Evolutionary conservation across 2,113 vertebrate genomes (phyloP), one percentile per base, ranked within the genome.

Genomic region (Psettodes erumei): DNA sequence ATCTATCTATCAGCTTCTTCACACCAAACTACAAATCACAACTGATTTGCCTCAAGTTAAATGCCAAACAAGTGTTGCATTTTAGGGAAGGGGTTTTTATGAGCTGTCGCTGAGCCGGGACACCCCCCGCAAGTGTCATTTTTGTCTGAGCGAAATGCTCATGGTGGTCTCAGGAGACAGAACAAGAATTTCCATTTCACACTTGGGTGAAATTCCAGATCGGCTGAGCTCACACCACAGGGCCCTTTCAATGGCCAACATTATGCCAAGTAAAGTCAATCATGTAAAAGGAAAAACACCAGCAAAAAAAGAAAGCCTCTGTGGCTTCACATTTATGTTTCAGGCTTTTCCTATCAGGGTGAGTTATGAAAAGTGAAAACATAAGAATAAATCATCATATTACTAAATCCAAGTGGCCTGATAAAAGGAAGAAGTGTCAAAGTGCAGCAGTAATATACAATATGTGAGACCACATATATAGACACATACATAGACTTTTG

Each of bases 171-270:
- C 75, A 7, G 48, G 79, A 79, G 79, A 67, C 58, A 55, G 54
- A 42, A 62, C 53, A 69, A 75, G 83, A 86, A 81, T 71, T 86
- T 83, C 81, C 75, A 86, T 86, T 86, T 82, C 86, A 86, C 78
- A 79, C 75, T 74, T 28, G 75, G 82, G 37, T 85, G 79, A 68
- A 70, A 61, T n/a, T 81, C 75, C 78, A 85, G 79, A 79, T 78
- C 71, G 76, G 79, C 82, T 56, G 63, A 69, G 48, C 32, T 76
- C 42, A 43, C 64, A 62, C 69, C 69, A 56, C 38, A 18, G 64
- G 51, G 70, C n/a, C 73, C 28, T 33, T 80, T 85, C 73, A 65
- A 16, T 78, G 66, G 71, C 71, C 48, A 0, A 43, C 80, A 66
- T 83, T 75, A 65, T 65, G 67, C 77, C 86, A 66, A 72, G 76